Evolutionary conservation across 2,888 invertebrate genomes (phyloP).

Genomic region (Cyclophora punctaria): DNA sequence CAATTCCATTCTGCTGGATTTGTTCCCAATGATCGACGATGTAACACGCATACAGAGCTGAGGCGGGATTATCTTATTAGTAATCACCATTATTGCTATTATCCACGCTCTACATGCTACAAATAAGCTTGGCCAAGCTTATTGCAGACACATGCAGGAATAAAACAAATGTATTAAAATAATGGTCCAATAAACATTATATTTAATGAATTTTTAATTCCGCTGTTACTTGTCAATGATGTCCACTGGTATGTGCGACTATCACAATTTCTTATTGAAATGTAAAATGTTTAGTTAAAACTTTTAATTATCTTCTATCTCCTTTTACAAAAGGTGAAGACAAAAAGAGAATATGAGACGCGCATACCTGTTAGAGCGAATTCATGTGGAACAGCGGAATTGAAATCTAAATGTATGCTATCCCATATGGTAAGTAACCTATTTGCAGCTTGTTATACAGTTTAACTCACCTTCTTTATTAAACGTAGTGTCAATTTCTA

Average conservation of each 20-base stretch:
- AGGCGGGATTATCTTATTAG: neutral
- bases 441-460: constrained; percentile 8
- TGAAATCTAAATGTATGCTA: neutral
- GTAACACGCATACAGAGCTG: no score
- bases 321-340: neutral
- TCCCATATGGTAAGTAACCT: neutral
- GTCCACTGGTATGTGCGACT: neutral
- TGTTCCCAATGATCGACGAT: no score
- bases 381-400: neutral
- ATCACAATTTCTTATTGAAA: neutral
- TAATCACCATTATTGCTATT: constrained; percentile 26
- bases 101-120: constrained; percentile 41
- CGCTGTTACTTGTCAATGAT: neutral
- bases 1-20: no score
- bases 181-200: no score
- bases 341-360: neutral
- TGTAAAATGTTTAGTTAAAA: neutral
- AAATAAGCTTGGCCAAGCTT: constrained; percentile 43
- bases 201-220: neutral
- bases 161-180: no score
- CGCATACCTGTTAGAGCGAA: neutral
- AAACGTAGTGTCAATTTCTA: neutral
- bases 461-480: neutral
- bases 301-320: neutral
- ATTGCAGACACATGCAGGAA: constrained; percentile 17